Conservation (phyloP, 2,888 invertebrate species). For the Cynaeus angustus region DNA sequence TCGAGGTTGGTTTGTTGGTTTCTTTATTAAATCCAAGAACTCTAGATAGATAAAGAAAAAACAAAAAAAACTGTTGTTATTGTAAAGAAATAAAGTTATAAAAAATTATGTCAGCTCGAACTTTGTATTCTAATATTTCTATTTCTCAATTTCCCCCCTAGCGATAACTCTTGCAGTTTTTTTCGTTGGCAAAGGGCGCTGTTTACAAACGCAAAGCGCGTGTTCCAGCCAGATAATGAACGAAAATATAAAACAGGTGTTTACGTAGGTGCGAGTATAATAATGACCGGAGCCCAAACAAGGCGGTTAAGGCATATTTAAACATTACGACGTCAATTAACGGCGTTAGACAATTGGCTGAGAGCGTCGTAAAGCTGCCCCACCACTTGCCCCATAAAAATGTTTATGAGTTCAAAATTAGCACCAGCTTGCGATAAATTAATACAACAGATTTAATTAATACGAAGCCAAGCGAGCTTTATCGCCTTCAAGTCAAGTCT, state of each 20-base stretch:
- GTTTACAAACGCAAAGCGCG: slow-evolving; percentile 8
- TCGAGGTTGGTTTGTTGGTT: too few species aligned
- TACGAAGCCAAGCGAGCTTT: slow-evolving; percentile 58
- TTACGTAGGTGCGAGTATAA: slow-evolving; percentile 40
- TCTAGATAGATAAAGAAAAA: too few species aligned
- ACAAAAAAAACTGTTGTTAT: too few species aligned
- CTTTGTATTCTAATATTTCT: too few species aligned
- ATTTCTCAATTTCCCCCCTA: too few species aligned
- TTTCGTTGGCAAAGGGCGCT: too few species aligned
- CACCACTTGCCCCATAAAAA: slow-evolving; percentile 65
- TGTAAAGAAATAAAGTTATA: too few species aligned
- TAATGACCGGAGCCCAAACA: slow-evolving; percentile 41
- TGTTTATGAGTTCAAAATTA: slow-evolving; percentile 70
- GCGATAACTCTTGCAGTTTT: too few species aligned
- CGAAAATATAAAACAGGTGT: slow-evolving; percentile 45
- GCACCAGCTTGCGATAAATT: slow-evolving; percentile 69
- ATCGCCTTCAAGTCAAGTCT: slow-evolving; percentile 56
- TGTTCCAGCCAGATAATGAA: slow-evolving; percentile 38
- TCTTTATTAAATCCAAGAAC: too few species aligned
- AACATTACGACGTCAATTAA: slow-evolving; percentile 59
- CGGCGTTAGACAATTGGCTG: slow-evolving; percentile 54
- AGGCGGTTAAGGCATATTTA: slow-evolving; percentile 57
- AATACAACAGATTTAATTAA: slow-evolving; percentile 71
- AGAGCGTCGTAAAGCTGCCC: slow-evolving; percentile 56
- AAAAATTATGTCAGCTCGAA: too few species aligned